These are phyloP conservation scores for Aphodius granarius DNA, from an alignment of 2,888 invertebrate species.

Conservation along the genomic window DNA sequence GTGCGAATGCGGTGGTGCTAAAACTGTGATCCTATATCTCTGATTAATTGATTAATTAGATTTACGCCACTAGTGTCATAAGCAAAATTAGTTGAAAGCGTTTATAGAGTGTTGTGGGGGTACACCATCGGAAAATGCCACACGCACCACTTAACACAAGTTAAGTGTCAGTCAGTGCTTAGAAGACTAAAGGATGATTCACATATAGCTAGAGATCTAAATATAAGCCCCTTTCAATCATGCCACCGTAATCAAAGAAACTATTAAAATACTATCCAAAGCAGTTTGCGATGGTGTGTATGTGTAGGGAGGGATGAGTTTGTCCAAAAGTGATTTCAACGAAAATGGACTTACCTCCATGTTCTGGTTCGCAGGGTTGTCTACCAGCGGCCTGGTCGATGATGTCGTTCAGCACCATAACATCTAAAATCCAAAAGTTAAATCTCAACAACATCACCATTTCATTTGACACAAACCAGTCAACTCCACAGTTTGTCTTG, in stretches of 20 bases:
- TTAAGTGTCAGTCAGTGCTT: constrained; percentile 3
- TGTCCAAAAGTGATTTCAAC: constrained; percentile 2
- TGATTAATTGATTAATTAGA: neutral
- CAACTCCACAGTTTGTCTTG: constrained; percentile 4
- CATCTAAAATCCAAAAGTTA: constrained; percentile 67
- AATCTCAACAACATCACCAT: constrained; percentile 1
- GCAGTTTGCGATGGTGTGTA: constrained; percentile 55
- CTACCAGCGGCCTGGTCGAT: constrained; percentile 93
- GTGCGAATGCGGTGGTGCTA: constrained; percentile 50
- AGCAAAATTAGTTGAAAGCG: constrained; percentile 1
- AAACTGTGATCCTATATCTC: constrained; percentile 26
- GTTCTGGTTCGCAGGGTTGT: constrained; percentile 83
- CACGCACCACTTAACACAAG: neutral
- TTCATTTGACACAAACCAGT: neutral
- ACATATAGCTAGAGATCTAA: neutral
- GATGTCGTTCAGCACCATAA: constrained; percentile 95
- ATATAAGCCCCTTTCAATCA: neutral
- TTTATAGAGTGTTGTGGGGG: constrained; percentile 1
- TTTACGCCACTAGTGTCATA: neutral
- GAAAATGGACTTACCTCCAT: constrained; percentile 71
- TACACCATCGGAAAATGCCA: constrained; percentile 14
- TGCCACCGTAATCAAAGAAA: neutral
- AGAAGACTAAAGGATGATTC: neutral
- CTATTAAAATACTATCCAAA: constrained; percentile 24
- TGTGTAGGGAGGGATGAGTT: constrained; percentile 23